Evolutionary conservation across 1,140 invertebrate species (phyloP).

Genomic region (Bombus waltoni): DNA sequence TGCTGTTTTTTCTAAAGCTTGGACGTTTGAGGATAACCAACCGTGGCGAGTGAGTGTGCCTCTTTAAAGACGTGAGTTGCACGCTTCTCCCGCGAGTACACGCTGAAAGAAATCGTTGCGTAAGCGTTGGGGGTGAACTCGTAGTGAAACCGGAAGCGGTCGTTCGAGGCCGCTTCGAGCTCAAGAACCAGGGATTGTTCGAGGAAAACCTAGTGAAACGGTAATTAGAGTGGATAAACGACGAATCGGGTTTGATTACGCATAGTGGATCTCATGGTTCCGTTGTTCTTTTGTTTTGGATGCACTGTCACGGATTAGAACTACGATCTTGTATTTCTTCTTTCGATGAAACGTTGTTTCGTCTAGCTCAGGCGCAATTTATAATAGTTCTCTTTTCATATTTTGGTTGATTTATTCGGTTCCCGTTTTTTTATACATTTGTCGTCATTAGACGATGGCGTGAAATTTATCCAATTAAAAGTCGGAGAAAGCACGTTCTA

Average conservation of each 20-base stretch:
- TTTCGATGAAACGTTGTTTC: too few species aligned
- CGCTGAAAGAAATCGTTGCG: constrained; percentile 1
- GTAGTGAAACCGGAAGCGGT: constrained; percentile 10
- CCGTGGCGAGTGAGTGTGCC: constrained; percentile 42
- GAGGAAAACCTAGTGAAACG: background rate
- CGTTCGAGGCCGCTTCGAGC: background rate
- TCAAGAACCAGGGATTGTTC: background rate
- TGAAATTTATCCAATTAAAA: background rate
- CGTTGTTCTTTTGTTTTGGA: background rate
- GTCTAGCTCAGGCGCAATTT: too few species aligned
- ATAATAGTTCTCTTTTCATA: too few species aligned
- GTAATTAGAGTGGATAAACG: background rate
- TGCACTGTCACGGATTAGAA: background rate
- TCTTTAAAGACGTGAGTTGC: constrained; percentile 53
- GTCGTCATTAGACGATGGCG: background rate
- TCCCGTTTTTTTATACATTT: background rate
- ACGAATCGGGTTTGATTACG: background rate
- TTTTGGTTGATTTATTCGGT: background rate
- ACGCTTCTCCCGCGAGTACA: constrained; percentile 8
- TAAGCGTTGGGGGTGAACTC: background rate
- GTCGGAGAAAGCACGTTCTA: too few species aligned
- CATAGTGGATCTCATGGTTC: background rate
- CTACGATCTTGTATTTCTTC: too few species aligned
- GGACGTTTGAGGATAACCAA: background rate
- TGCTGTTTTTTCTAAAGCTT: background rate